Conservation (phyloP, 2,113 vertebrate genomes). For the Willisornis vidua region DNA sequence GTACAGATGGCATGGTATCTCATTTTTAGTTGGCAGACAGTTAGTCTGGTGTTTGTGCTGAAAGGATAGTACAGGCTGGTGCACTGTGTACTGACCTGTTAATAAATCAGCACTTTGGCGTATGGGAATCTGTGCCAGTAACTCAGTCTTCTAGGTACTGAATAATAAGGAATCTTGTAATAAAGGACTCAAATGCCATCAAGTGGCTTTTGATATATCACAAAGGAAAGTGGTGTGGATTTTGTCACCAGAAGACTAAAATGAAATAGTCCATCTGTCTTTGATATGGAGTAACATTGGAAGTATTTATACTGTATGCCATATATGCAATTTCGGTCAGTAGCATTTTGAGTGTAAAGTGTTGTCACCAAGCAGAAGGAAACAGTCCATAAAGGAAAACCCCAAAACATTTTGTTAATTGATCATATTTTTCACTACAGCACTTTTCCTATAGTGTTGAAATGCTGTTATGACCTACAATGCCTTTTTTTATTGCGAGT, state of each 20-base stretch:
- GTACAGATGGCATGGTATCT: neutral
- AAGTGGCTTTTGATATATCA: neutral
- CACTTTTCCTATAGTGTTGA: neutral
- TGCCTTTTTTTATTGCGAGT: accelerated
- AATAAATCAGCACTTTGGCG: neutral
- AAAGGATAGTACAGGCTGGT: neutral
- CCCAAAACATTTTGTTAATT: neutral
- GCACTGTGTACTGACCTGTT: neutral
- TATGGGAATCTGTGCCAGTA: neutral
- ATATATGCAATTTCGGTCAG: neutral
- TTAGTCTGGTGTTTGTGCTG: neutral
- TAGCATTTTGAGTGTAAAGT: neutral
- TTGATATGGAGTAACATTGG: neutral
- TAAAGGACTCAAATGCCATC: neutral
- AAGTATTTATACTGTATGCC: neutral
- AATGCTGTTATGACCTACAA: neutral
- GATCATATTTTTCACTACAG: neutral
- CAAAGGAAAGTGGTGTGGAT: neutral
- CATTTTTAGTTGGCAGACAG: neutral
- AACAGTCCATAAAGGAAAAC: neutral
- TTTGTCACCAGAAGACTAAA: neutral
- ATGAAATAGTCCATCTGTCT: neutral
- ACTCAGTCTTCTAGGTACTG: neutral
- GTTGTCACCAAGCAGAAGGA: neutral
- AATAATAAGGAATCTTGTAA: neutral